Evolutionary conservation across 2,888 invertebrate species (phyloP).

Genomic region (Magallana nippona): DNA sequence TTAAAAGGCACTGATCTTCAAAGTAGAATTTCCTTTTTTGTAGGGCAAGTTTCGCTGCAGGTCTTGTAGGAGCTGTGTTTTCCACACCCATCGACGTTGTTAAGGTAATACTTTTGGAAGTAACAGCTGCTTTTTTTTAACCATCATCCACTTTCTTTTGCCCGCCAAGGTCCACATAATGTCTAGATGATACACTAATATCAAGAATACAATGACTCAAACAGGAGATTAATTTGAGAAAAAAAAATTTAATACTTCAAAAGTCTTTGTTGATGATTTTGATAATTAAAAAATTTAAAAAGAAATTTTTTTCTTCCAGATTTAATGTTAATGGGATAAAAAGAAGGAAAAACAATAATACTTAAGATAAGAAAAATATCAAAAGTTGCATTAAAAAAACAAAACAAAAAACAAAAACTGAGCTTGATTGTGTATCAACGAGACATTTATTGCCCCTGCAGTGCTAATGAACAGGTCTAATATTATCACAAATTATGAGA

Average conservation of each 20-base stretch:
- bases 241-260: too few relatives aligned
- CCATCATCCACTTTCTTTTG: constrained; percentile 9
- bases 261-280: too few relatives aligned
- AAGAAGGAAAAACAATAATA: too few relatives aligned
- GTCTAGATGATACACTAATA: constrained; percentile 27
- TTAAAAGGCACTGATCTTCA: not conserved
- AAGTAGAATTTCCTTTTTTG: not conserved
- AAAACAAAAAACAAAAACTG: too few relatives aligned
- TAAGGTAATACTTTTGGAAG: constrained; percentile 83
- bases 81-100: constrained; percentile 97
- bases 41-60: constrained; percentile 94
- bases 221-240: not conserved
- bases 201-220: not conserved
- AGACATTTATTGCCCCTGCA: constrained; percentile 1
- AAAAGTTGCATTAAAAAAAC: not conserved
- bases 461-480: constrained; percentile 24
- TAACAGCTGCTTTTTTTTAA: not conserved
- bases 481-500: not conserved
- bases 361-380: too few relatives aligned
- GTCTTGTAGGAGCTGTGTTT: constrained; percentile 94
- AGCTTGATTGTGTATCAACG: constrained; percentile 23
- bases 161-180: not conserved
- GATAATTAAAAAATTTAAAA: too few relatives aligned
- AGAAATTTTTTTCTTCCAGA: too few relatives aligned
- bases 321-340: too few relatives aligned